A percentile compares a stretch with the other conserved stretches of the same genome.
phyloP scores from a whole-genome alignment of 2,888 invertebrate genomes.

The Meta bourneti region DNA sequence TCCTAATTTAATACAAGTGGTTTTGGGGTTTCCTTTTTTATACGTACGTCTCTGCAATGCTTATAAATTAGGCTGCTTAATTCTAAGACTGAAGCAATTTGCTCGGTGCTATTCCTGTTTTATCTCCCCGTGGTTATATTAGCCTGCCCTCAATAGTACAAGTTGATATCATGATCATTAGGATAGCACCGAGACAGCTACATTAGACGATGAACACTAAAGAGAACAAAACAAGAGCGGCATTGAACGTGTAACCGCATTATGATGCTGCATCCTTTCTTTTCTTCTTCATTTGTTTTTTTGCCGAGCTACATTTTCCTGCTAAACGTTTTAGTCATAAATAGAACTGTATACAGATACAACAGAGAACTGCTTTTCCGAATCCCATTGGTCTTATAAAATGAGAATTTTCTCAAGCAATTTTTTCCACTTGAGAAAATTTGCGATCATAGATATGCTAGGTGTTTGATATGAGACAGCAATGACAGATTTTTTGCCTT shows the following conservation, averaged over 20 bases:
- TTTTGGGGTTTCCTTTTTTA: too few species aligned
- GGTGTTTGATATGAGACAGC: too few species aligned
- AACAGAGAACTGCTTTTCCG: too few species aligned
- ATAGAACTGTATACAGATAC: background rate
- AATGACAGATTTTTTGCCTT: too few species aligned
- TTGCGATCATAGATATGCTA: too few species aligned
- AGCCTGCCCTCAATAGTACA: background rate
- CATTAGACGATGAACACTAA: background rate
- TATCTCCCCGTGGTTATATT: background rate
- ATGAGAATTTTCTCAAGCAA: too few species aligned
- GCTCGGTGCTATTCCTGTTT: background rate
- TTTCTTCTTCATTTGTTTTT: background rate
- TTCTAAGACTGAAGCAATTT: background rate
- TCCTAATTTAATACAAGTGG: too few species aligned
- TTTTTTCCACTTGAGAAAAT: too few species aligned
- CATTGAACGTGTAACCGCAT: background rate
- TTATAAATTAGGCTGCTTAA: background rate
- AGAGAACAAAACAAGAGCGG: background rate
- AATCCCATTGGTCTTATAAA: too few species aligned
- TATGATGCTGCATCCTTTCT: background rate
- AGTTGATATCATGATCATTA: background rate
- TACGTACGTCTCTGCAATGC: too few species aligned
- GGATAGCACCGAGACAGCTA: background rate
- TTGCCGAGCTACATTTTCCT: background rate
- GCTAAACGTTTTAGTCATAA: background rate